phyloP scores from a whole-genome alignment of 1,140 invertebrate genomes.

The Hormaphis cornu region DNA sequence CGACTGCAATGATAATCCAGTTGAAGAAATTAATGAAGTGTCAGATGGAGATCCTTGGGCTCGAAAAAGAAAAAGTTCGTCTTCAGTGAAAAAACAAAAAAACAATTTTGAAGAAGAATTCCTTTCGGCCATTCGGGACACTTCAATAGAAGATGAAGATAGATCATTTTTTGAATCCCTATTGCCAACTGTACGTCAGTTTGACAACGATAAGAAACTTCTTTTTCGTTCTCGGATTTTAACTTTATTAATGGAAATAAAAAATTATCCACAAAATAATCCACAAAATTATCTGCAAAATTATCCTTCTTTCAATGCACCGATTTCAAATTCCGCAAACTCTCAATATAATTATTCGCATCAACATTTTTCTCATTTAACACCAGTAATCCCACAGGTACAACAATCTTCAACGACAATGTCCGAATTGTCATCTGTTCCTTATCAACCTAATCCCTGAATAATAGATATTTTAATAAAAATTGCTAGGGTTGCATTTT shows the following conservation, averaged over 20 bases:
- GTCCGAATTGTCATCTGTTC: not conserved
- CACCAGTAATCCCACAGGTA: not conserved
- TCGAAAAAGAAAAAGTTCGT: not conserved
- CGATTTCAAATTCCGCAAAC: not conserved
- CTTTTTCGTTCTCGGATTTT: not conserved
- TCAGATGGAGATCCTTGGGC: not conserved
- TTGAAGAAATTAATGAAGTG: not conserved
- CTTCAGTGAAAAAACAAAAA: not conserved
- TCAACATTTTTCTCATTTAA: not conserved
- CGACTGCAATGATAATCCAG: not conserved
- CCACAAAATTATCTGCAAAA: not conserved
- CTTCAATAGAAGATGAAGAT: not conserved
- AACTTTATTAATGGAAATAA: not conserved
- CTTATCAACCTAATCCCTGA: too few relatives aligned
- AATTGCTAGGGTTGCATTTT: too few relatives aligned
- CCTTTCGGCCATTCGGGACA: not conserved
- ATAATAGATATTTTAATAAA: too few relatives aligned
- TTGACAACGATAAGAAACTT: not conserved
- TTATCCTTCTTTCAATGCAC: not conserved
- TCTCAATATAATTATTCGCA: not conserved
- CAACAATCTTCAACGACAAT: not conserved
- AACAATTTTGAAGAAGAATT: not conserved
- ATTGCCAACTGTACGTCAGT: not conserved
- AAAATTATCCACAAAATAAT: not conserved
- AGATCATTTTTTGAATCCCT: not conserved